These are phyloP conservation scores for Micromys minutus DNA, from an alignment of 2,113 vertebrate genomes.

Conservation along the genomic window DNA sequence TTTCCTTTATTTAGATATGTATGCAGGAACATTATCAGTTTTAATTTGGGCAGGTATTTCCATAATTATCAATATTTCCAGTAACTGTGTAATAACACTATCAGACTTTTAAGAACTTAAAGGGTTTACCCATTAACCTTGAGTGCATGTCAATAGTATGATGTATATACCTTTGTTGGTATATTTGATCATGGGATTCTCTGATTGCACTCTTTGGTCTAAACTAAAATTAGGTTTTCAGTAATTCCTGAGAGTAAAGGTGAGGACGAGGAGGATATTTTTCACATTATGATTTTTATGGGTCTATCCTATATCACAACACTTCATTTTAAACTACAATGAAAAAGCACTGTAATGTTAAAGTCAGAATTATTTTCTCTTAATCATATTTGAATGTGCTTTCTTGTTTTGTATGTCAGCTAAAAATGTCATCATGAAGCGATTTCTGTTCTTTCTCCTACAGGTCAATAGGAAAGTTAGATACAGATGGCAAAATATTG, in stretches of 20 bases:
- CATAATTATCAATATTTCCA: too few relatives aligned
- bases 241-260: not conserved
- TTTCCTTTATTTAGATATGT: too few relatives aligned
- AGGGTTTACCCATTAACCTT: too few relatives aligned
- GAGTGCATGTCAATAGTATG: too few relatives aligned
- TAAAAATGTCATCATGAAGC: not conserved
- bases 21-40: too few relatives aligned
- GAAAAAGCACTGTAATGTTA: conserved; percentile 22
- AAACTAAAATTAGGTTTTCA: not conserved
- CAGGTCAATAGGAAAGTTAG: not conserved
- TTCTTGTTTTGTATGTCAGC: not conserved
- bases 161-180: too few relatives aligned
- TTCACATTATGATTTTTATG: not conserved
- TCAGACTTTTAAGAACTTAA: too few relatives aligned
- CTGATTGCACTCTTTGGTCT: not conserved
- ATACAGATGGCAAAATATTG: not conserved
- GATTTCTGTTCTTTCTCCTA: not conserved
- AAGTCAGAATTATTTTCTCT: not conserved
- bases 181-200: not conserved
- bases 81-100: too few relatives aligned
- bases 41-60: too few relatives aligned
- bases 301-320: not conserved
- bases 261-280: not conserved
- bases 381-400: not conserved
- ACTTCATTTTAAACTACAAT: not conserved